These are phyloP conservation scores for Xenus cinereus DNA, from an alignment of 2,113 vertebrate species.

Conservation along the genomic window DNA sequence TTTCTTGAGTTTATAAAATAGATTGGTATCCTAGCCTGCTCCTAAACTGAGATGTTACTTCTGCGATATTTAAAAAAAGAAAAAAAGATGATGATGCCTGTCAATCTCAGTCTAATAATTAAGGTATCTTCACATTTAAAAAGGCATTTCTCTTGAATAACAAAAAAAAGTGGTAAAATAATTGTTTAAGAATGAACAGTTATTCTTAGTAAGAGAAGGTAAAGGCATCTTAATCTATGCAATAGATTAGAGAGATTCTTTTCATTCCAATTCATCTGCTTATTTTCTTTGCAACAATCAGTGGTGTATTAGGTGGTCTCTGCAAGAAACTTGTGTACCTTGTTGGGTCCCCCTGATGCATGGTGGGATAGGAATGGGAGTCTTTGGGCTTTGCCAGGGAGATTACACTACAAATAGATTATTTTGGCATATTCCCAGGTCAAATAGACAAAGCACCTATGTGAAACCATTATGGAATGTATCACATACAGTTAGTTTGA, in stretches of 20 bases:
- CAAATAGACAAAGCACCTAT: not conserved
- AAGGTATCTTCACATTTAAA: not conserved
- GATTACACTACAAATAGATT: not conserved
- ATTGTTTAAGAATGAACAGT: not conserved
- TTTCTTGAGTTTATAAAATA: not conserved
- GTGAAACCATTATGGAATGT: not conserved
- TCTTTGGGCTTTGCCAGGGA: not conserved
- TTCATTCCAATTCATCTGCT: not conserved
- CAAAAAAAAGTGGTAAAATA: not conserved
- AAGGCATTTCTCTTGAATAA: not conserved
- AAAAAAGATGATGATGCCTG: not conserved
- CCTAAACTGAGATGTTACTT: not conserved
- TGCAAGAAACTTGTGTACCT: not conserved
- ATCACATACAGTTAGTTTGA: not conserved
- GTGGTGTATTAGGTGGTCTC: not conserved
- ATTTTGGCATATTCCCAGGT: not conserved
- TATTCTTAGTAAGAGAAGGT: not conserved
- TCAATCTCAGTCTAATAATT: not conserved
- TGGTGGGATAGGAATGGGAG: not conserved
- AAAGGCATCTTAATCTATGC: not conserved
- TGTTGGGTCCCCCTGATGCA: not conserved
- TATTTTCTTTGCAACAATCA: conserved; percentile 34
- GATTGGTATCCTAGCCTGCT: not conserved
- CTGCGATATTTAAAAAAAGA: not conserved
- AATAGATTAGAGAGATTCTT: not conserved